A percentile compares a stretch with the other conserved stretches of the same genome.
phyloP scores from a whole-genome alignment of 2,797 vertebrate genomes.

The Sebastes kiyomatsui region DNA sequence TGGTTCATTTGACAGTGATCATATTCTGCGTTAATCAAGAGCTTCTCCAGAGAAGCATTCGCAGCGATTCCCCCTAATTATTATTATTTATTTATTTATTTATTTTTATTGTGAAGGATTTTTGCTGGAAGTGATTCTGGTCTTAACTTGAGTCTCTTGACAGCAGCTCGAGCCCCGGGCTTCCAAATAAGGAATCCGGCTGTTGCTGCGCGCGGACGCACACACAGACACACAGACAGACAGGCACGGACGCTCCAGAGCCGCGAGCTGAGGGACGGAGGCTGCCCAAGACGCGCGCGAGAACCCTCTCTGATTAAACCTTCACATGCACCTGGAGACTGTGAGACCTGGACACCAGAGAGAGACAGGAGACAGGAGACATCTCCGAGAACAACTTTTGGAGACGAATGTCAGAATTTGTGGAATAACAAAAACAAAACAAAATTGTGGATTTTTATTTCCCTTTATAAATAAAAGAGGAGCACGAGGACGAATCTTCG shows the following conservation, averaged over 20 bases:
- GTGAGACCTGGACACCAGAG: background rate
- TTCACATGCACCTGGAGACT: slow-evolving; percentile 43
- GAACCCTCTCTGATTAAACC: slow-evolving; percentile 51
- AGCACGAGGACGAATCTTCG: slow-evolving; percentile 4
- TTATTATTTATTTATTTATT: slow-evolving; percentile 25
- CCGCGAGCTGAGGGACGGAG: slow-evolving; percentile 62
- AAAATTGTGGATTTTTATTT: too few species aligned
- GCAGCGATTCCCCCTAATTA: background rate
- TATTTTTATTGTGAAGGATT: slow-evolving; percentile 72
- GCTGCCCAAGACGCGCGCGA: slow-evolving; percentile 58
- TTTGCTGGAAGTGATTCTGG: slow-evolving; percentile 56
- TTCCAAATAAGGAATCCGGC: slow-evolving; percentile 89
- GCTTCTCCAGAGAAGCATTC: background rate
- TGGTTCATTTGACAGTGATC: background rate
- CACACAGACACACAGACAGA: slow-evolving; percentile 36
- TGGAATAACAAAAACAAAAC: slow-evolving; percentile 41
- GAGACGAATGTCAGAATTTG: background rate
- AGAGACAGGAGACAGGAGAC: too few species aligned
- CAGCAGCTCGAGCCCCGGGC: slow-evolving; percentile 70
- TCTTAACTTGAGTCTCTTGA: slow-evolving; percentile 48
- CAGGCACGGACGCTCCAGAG: slow-evolving; percentile 70
- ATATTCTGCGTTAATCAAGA: background rate
- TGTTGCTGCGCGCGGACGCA: slow-evolving; percentile 76
- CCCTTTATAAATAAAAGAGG: background rate
- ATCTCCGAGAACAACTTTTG: slow-evolving; percentile 56